Percentiles rank a stretch among this genome's conserved stretches.
Evolutionary conservation across 2,797 vertebrate species (phyloP).

Genomic region (Falco novaeseelandiae): DNA sequence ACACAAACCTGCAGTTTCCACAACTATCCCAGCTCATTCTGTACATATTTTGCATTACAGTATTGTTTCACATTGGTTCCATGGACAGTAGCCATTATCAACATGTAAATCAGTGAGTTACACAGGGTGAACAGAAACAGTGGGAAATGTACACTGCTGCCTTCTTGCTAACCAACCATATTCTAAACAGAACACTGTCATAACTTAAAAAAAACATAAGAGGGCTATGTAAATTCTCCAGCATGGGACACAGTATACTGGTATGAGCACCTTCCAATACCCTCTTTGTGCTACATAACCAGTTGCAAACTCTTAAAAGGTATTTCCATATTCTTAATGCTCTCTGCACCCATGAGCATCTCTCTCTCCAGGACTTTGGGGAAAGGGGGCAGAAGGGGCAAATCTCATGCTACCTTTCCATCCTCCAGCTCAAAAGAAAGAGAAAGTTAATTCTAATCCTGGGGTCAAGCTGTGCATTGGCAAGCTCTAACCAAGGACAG

Average conservation of each 20-base stretch:
- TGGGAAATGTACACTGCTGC: neutral
- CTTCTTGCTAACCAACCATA: neutral
- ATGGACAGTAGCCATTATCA: neutral
- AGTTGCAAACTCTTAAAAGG: neutral
- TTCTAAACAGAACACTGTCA: neutral
- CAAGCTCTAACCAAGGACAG: neutral
- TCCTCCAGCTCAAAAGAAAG: neutral
- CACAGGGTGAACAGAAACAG: neutral
- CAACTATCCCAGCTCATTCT: neutral
- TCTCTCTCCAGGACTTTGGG: neutral
- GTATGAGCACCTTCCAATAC: neutral
- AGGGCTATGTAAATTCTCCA: neutral
- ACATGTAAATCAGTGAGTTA: neutral
- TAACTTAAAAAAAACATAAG: neutral
- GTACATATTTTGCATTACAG: neutral
- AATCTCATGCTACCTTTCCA: neutral
- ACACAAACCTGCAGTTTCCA: neutral
- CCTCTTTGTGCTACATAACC: neutral
- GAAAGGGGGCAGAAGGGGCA: neutral
- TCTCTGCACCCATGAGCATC: neutral
- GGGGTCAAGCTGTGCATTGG: neutral
- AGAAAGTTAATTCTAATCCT: neutral
- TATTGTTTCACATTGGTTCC: neutral
- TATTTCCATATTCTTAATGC: neutral
- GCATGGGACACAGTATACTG: neutral